Percentiles rank a stretch among this genome's conserved stretches.
Conservation (phyloP, 2,113 vertebrate genomes). For the Pyxicephalus adspersus region DNA sequence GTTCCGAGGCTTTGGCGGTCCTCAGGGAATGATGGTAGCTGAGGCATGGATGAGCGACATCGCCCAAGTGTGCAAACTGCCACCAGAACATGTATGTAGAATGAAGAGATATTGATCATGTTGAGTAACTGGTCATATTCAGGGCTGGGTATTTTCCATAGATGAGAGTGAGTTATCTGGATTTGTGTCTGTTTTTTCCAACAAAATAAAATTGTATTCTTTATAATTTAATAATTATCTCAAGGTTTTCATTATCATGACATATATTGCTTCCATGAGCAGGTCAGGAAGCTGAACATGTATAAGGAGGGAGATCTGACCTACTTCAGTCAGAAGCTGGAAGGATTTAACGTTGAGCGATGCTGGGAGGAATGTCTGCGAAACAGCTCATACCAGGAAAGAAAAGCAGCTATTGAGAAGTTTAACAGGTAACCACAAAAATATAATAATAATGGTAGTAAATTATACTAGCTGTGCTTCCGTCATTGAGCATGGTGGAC, state of each 20-base stretch:
- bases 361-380: conserved; percentile 92
- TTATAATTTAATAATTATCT: too few relatives aligned
- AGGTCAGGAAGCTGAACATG: conserved; percentile 87
- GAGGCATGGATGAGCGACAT: conserved; percentile 90
- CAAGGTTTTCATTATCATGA: too few relatives aligned
- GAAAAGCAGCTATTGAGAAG: conserved; percentile 73
- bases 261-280: conserved; percentile 37
- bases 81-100: conserved; percentile 81
- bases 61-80: conserved; percentile 75
- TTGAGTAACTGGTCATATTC: too few relatives aligned
- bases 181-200: too few relatives aligned
- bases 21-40: conserved; percentile 90
- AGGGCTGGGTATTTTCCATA: too few relatives aligned
- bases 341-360: conserved; percentile 77
- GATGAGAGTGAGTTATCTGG: too few relatives aligned
- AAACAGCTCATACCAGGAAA: conserved; percentile 71
- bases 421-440: conserved; percentile 81
- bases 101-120: too few relatives aligned
- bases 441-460: too few relatives aligned
- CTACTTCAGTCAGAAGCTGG: conserved; percentile 87
- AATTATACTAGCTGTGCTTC: too few relatives aligned
- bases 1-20: conserved; percentile 93
- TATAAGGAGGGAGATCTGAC: conserved; percentile 87
- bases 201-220: too few relatives aligned
- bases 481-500: too few relatives aligned